These are phyloP conservation scores for Aleiodes sp. DNA, from an alignment of 1,140 invertebrate genomes.

Conservation along the genomic window DNA sequence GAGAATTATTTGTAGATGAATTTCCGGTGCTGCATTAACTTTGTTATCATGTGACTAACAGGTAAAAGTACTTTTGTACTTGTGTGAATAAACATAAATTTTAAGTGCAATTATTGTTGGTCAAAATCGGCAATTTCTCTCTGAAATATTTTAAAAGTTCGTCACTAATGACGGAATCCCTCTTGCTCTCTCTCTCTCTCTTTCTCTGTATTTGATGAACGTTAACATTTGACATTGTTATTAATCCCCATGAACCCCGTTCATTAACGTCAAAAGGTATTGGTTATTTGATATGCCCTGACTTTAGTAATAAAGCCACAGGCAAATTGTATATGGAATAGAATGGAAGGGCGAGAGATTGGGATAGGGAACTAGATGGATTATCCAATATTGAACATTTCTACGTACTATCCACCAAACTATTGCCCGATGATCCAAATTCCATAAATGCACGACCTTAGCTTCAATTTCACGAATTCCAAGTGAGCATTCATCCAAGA, in stretches of 20 bases:
- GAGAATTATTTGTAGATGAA: too few relatives aligned
- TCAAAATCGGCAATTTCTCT: too few relatives aligned
- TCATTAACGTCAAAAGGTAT: conserved; percentile 14
- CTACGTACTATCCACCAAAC: not conserved
- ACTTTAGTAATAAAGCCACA: conserved; percentile 14
- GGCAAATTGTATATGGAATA: conserved; percentile 3
- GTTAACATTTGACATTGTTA: not conserved
- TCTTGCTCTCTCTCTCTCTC: too few relatives aligned
- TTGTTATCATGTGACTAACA: too few relatives aligned
- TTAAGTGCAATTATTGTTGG: too few relatives aligned
- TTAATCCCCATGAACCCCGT: not conserved
- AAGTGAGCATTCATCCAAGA: not conserved
- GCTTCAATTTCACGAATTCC: conserved; percentile 12
- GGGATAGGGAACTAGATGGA: not conserved
- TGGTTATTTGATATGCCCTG: conserved; percentile 12
- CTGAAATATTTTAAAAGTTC: too few relatives aligned
- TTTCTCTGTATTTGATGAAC: conserved; percentile 5
- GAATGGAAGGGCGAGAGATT: too few relatives aligned
- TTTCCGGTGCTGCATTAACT: too few relatives aligned
- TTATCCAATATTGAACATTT: conserved; percentile 14
- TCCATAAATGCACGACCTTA: conserved; percentile 9
- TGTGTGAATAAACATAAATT: too few relatives aligned
- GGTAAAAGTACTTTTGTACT: too few relatives aligned
- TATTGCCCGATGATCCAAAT: conserved; percentile 6
- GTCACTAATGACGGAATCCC: too few relatives aligned